Percentiles rank a stretch among this genome's conserved stretches.
Conservation (phyloP, 1,140 invertebrate species). For the Ladona fulva region DNA sequence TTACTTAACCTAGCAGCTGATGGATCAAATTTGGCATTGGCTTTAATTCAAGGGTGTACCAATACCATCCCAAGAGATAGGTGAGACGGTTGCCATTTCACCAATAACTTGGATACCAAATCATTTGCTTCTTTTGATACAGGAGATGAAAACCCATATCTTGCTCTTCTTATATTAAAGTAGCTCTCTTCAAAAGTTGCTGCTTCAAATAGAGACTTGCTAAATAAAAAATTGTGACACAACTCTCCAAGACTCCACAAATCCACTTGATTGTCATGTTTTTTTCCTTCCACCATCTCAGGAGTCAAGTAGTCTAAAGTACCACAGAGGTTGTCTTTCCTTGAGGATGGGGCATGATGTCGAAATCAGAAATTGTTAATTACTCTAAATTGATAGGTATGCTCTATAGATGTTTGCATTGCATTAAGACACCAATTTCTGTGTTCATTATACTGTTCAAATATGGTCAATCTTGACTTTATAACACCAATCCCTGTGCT, state of each 20-base stretch:
- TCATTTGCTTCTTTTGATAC: slow-evolving; percentile 67
- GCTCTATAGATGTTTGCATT: no score
- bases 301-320: slow-evolving; percentile 94
- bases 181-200: slow-evolving; percentile 72
- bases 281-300: slow-evolving; percentile 80
- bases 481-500: no score
- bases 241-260: slow-evolving; percentile 89
- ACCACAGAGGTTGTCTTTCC: slow-evolving; percentile 85
- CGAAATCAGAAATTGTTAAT: no score
- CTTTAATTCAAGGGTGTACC: slow-evolving; percentile 64
- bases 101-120: slow-evolving; percentile 73
- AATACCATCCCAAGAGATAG: slow-evolving; percentile 59
- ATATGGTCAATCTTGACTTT: no score
- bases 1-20: background rate
- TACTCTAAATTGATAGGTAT: no score
- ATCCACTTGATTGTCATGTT: slow-evolving; percentile 75
- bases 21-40: background rate
- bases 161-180: slow-evolving; percentile 65
- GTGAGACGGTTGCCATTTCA: slow-evolving; percentile 59
- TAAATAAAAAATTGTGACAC: slow-evolving; percentile 83
- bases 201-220: slow-evolving; percentile 84
- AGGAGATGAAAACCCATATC: slow-evolving; percentile 63
- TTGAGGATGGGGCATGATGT: no score
- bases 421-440: no score
- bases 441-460: no score